A percentile compares a stretch with the other conserved stretches of the same genome.
Conservation (phyloP, 2,888 invertebrate species). For the Polydesmus complanatus region DNA sequence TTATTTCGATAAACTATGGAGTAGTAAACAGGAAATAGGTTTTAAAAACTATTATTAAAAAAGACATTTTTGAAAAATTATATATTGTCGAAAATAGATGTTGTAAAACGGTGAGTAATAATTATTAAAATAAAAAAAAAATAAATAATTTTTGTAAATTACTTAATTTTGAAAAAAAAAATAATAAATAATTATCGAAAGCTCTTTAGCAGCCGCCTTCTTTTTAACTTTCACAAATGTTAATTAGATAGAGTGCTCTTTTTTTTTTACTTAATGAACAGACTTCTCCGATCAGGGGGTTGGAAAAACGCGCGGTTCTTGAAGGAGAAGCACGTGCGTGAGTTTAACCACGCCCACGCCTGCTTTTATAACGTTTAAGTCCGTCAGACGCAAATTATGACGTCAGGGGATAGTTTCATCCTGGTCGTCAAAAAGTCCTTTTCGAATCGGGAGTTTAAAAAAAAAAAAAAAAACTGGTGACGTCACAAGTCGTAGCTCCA, state of each 20-base stretch:
- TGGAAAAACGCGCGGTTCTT: no score
- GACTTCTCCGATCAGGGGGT: no score
- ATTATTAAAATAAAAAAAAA: no score
- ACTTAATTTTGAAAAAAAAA: no score
- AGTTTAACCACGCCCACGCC: not conserved
- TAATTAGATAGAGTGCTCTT: not conserved
- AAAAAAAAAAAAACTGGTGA: not conserved
- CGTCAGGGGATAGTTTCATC: not conserved
- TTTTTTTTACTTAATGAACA: no score
- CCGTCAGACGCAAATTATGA: not conserved
- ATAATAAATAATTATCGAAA: not conserved
- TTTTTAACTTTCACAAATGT: not conserved
- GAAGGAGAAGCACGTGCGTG: not conserved
- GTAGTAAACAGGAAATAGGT: no score
- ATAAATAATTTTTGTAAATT: no score
- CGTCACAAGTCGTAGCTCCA: not conserved
- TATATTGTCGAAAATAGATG: no score
- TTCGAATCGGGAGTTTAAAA: not conserved
- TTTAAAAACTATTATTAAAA: no score
- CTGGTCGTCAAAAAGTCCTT: not conserved
- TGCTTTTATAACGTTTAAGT: not conserved
- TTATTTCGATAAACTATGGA: no score
- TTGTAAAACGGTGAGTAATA: no score
- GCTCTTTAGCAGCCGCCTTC: not conserved
- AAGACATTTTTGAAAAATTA: no score